Conservation (phyloP, 2,888 invertebrate genomes). For the Ophioninae sp. region DNA sequence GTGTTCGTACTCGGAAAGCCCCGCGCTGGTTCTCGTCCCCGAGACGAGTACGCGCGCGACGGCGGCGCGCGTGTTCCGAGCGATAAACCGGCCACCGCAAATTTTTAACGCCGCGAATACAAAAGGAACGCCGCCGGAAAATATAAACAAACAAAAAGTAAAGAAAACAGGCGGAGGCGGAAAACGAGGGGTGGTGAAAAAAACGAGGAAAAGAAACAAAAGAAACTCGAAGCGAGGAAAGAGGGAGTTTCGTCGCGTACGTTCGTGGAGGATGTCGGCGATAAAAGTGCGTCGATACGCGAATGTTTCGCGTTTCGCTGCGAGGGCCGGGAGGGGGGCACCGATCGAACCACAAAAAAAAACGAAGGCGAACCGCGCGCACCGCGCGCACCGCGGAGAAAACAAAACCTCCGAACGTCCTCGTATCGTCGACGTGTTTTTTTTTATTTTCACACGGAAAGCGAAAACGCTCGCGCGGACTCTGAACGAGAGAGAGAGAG, state of each 20-base stretch:
- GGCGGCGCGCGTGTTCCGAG: neutral
- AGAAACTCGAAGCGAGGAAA: neutral
- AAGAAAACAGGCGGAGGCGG: too few relatives aligned
- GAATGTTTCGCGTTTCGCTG: neutral
- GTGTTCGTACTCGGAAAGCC: neutral
- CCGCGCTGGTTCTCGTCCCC: neutral
- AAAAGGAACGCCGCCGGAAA: neutral
- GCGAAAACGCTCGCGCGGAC: neutral
- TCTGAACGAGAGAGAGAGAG: neutral
- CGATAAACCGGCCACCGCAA: neutral
- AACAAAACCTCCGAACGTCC: conserved; percentile 38
- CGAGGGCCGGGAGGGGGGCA: neutral
- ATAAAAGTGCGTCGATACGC: conserved; percentile 45
- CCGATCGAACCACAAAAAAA: neutral
- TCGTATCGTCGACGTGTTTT: conserved; percentile 22
- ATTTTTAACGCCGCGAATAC: neutral
- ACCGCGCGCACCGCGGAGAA: neutral
- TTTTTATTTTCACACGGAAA: neutral
- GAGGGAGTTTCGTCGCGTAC: neutral
- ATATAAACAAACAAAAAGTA: too few relatives aligned
- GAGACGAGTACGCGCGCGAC: neutral
- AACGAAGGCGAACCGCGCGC: neutral
- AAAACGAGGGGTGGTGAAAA: neutral
- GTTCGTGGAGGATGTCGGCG: neutral
- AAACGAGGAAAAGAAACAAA: neutral